phyloP scores from a whole-genome alignment of 2,113 vertebrate genomes.

The Mustela lutreola region DNA sequence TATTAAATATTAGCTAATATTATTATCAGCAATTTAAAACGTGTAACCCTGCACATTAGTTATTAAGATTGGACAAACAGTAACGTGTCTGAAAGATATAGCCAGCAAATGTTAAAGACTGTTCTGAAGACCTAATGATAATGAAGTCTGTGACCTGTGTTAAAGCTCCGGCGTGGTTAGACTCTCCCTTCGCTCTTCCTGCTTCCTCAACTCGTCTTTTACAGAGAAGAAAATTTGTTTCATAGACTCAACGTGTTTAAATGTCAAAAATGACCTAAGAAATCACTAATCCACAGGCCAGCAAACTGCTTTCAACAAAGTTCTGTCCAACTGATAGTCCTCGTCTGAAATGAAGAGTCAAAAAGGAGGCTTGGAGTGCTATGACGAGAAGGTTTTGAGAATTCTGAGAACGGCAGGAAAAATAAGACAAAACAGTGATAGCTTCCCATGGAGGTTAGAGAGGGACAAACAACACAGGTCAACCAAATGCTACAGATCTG shows the following conservation, averaged over 20 bases:
- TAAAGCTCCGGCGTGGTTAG: background rate
- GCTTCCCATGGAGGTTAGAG: background rate
- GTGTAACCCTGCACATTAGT: background rate
- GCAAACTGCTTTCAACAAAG: background rate
- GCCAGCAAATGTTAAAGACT: background rate
- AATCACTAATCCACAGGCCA: background rate
- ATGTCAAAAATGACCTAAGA: background rate
- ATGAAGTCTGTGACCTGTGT: background rate
- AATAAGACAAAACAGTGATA: background rate
- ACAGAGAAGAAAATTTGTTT: slow-evolving; percentile 12
- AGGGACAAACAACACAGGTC: background rate
- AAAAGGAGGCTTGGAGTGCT: background rate
- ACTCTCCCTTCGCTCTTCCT: background rate
- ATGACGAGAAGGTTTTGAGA: background rate
- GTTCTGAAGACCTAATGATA: background rate
- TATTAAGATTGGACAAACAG: background rate
- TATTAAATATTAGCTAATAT: background rate
- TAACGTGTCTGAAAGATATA: background rate
- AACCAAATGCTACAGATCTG: background rate
- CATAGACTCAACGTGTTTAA: background rate
- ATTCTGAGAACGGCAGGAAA: background rate
- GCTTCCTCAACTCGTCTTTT: background rate
- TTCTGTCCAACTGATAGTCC: background rate
- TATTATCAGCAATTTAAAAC: background rate
- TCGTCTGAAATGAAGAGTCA: background rate